These are phyloP conservation scores for Myripristis jacobus DNA, from an alignment of 2,797 vertebrate species.

Conservation along the genomic window DNA sequence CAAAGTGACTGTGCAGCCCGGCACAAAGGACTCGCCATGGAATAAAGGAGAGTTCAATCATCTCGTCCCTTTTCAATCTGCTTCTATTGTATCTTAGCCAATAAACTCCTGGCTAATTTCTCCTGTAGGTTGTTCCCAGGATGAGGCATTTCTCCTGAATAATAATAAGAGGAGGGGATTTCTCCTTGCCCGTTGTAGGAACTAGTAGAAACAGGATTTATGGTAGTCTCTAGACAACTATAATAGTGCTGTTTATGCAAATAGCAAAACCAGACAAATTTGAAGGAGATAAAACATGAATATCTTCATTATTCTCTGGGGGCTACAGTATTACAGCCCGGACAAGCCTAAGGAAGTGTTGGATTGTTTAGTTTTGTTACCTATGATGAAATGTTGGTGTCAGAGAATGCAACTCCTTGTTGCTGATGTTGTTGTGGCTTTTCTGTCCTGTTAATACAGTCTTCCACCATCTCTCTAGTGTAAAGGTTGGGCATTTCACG, in stretches of 20 bases:
- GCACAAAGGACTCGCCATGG: constrained; percentile 75
- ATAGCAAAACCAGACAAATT: constrained; percentile 47
- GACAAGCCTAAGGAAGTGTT: constrained; percentile 50
- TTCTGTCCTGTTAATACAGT: constrained; percentile 47
- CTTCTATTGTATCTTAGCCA: constrained; percentile 73
- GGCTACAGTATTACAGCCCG: constrained; percentile 32
- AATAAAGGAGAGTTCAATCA: constrained; percentile 81
- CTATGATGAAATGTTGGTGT: constrained; percentile 66
- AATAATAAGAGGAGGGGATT: constrained; percentile 55
- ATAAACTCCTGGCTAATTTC: constrained; percentile 75
- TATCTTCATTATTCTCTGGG: constrained; percentile 49
- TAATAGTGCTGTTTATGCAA: constrained; percentile 37
- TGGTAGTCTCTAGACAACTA: constrained; percentile 44
- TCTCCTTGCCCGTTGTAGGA: constrained; percentile 36
- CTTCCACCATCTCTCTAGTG: constrained; percentile 64
- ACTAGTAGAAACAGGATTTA: constrained; percentile 12
- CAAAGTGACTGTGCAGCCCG: constrained; percentile 74
- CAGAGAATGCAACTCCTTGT: constrained; percentile 58
- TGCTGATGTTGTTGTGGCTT: constrained; percentile 43
- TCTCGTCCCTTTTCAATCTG: constrained; percentile 77
- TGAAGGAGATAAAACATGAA: constrained; percentile 47
- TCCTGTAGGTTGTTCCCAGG: constrained; percentile 56
- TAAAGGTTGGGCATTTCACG: constrained; percentile 79
- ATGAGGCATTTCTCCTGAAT: constrained; percentile 56
- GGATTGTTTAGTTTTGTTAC: constrained; percentile 45